Evolutionary conservation across 2,888 invertebrate genomes (phyloP).

Genomic region (Pristionchus japonicus): DNA sequence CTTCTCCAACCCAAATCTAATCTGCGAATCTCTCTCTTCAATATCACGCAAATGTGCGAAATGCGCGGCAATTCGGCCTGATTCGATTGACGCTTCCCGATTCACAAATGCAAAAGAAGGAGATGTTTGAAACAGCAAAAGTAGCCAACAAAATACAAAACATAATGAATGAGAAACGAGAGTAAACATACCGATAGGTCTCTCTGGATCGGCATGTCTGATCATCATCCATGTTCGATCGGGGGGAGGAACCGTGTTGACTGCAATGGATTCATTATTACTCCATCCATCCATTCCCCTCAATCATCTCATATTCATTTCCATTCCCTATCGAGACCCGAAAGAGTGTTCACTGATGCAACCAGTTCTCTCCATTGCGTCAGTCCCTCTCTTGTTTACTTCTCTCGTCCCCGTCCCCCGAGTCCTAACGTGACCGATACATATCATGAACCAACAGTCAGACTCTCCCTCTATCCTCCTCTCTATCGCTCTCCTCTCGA

Average conservation of each 20-base stretch:
- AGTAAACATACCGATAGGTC: slow-evolving; percentile 66
- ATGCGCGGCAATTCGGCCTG: background rate
- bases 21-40: background rate
- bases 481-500: background rate
- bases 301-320: background rate
- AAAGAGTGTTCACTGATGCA: background rate
- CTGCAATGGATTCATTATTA: slow-evolving; percentile 55
- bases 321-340: background rate
- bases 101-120: background rate
- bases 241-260: slow-evolving; percentile 65
- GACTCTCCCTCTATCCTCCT: background rate
- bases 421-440: slow-evolving; percentile 7
- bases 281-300: background rate
- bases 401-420: background rate
- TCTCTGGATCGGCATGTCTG: slow-evolving; percentile 67
- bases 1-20: slow-evolving; percentile 17
- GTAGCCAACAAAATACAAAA: background rate
- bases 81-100: background rate
- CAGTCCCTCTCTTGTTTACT: slow-evolving; percentile 2
- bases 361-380: slow-evolving; percentile 27
- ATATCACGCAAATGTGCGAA: background rate
- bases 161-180: background rate
- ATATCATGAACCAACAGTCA: background rate
- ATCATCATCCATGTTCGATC: slow-evolving; percentile 68
- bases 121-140: background rate